Conservation (phyloP, 2,113 vertebrate species). For the Microtus ochrogaster region DNA sequence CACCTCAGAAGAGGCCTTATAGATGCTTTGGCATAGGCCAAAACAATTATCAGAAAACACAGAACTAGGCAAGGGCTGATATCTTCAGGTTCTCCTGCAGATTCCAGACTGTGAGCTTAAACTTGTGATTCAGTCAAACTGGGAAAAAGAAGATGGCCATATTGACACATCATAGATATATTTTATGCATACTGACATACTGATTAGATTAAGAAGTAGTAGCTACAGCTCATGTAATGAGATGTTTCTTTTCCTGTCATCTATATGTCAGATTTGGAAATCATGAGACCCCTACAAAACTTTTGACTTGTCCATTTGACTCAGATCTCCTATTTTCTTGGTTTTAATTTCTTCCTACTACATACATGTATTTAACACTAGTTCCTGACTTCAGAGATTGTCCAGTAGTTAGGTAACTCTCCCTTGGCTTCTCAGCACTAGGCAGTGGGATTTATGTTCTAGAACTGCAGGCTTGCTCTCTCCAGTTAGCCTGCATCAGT, state of each 20-base stretch:
- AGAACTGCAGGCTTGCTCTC: neutral
- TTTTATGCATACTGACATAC: neutral
- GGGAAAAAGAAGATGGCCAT: neutral
- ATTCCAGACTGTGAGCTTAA: neutral
- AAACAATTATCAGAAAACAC: neutral
- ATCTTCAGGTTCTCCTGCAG: neutral
- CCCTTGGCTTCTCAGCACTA: rapidly evolving
- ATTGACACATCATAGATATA: neutral
- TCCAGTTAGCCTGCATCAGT: neutral
- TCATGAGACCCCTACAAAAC: neutral
- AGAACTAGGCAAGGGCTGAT: neutral
- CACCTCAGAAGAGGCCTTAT: neutral
- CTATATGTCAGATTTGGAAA: neutral
- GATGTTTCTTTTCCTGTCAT: neutral
- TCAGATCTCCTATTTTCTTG: neutral
- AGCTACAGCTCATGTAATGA: neutral
- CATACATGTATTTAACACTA: neutral
- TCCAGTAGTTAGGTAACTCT: neutral
- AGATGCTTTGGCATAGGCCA: neutral
- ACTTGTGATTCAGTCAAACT: neutral
- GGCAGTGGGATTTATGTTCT: neutral
- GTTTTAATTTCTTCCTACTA: neutral
- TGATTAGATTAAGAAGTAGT: neutral
- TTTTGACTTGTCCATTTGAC: neutral
- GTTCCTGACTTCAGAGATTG: constrained; percentile 7